Base-by-base conservation (phyloP, 2,888 invertebrate genomes). In the Amphipyra berbera region DNA sequence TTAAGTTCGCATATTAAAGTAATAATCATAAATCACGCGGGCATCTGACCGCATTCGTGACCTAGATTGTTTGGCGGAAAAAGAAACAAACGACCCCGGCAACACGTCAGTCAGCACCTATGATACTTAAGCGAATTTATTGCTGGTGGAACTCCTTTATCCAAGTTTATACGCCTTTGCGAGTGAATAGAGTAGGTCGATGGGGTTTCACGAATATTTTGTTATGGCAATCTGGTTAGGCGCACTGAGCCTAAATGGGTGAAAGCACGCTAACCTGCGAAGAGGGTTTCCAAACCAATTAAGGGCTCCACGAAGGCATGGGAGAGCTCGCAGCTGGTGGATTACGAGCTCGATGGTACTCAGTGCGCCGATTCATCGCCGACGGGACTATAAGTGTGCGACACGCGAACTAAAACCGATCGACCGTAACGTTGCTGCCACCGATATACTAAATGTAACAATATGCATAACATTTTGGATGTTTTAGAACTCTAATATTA, bases 241-340 rank as follows among this genome's bases (percentile, higher is more conserved):
- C 90, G 89, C 83, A 89, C 86, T 82, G 85, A 79, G 88, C 83
- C 89, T 93, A 94, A 94, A 93, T 90, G 91, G 91, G 82, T 79
- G 81, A 71, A 78, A 84, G 90, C 94, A 93, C 93, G 94, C 90
- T 81, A 94, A 83, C 88, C 84, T 81, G 88, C 92, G 91, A 92
- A 93, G 94, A 93, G 94, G 93, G 93, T 86, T 92, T 93, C 92
- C 89, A 87, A 92, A 92, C 94, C 94, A 94, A 94, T 94, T 94
- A 94, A 92, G 93, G 93, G 88, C 84, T 91, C 86, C 93, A 92
- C 91, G 92, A 91, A 93, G 90, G 85, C 93, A 88, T 95, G 95
- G 93, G 95, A 94, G 90, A 87, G 84, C 61, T 69, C 68, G 75
- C 94, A 94, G 90, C 91, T 93, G 94, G 86, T 84, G 87, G 89